Base-by-base conservation (phyloP, 2,888 invertebrate species). In the Drosophila merina region DNA sequence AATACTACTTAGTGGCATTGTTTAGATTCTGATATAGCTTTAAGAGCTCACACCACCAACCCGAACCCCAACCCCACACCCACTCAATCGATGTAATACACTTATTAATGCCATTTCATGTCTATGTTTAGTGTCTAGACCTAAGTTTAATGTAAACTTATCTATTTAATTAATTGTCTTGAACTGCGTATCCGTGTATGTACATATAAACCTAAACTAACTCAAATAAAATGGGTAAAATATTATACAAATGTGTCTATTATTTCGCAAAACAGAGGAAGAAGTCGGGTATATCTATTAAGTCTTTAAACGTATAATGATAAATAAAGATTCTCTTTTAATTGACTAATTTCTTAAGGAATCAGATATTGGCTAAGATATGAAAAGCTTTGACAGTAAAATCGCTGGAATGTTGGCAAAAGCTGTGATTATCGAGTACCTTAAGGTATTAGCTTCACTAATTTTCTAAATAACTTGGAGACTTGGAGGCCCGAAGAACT, bases 1-100 rank as follows among this genome's bases (percentile, higher is more conserved):
- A 63, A 57, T 76, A 63, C 76, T 59, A 74, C 79, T 33, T 59
- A 69, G 83, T 82, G 63, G 68, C 44, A 66, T 71, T 82, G 54
- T 50, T 36, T 44, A 49, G 45, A 66, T 75, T 74, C 58, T 73
- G 49, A 79, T 59, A 62, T 74, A 83, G 70, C 25, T 55, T n/a
- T 86, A 79, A 58, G 67, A 28, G 26, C 47, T 58, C 40, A 25
- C 44, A 44, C 45, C 55, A 60, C 63, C 49, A 64, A 47, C 26
- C 52, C 47, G 40, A 36, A n/a, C 2, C 36, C 36, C 36, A n/a
- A n/a, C 6, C 6, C 36, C n/a, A n/a, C 36, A 36, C 6, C 36
- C 36, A 36, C 36, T 36, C 36, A 36, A 36, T 63, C 66, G 66
- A 63, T 63, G 63, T 63, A 66, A 63, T 64, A 63, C 51, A 63